Evolutionary conservation across 2,888 invertebrate species (phyloP).

Genomic region (Drosophila kanekoi): DNA sequence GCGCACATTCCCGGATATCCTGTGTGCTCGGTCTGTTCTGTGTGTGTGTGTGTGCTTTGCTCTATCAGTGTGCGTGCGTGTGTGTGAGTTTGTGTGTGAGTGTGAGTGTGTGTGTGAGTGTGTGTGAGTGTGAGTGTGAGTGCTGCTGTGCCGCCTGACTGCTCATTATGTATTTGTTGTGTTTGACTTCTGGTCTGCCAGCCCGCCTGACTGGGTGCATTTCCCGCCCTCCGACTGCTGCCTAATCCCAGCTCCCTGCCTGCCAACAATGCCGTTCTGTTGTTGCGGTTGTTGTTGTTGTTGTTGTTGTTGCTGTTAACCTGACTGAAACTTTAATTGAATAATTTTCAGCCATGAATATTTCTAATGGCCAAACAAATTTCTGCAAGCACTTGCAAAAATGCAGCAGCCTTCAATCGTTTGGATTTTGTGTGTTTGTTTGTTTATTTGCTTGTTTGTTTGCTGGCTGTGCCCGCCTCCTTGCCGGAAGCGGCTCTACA

Average conservation of each 20-base stretch:
- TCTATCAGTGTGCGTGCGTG: not conserved
- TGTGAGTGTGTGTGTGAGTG: constrained; percentile 7
- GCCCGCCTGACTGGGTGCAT: constrained; percentile 2
- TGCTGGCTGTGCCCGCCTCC: not conserved
- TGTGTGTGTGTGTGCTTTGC: not conserved
- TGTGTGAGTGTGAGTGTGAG: constrained; percentile 15
- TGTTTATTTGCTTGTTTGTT: constrained; percentile 31
- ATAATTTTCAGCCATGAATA: constrained; percentile 79
- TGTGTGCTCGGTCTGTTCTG: constrained; percentile 21
- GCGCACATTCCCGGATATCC: constrained; percentile 77
- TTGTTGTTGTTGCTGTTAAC: constrained; percentile 30
- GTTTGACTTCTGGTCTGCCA: constrained; percentile 60
- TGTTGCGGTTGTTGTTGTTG: constrained; percentile 24
- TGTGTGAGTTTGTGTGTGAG: constrained; percentile 9
- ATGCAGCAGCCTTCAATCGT: constrained; percentile 44
- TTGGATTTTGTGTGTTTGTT: constrained; percentile 29
- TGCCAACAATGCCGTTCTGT: not conserved
- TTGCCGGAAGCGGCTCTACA: too few relatives aligned
- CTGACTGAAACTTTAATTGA: constrained; percentile 74
- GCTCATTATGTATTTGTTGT: constrained; percentile 77
- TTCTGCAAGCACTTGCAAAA: constrained; percentile 73
- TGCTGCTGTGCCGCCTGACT: constrained; percentile 57
- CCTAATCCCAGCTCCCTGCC: not conserved
- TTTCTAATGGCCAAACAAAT: constrained; percentile 81
- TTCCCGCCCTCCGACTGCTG: constrained; percentile 8